Evolutionary conservation across 2,888 invertebrate species (phyloP).

Genomic region (Liodrosophila aerea): DNA sequence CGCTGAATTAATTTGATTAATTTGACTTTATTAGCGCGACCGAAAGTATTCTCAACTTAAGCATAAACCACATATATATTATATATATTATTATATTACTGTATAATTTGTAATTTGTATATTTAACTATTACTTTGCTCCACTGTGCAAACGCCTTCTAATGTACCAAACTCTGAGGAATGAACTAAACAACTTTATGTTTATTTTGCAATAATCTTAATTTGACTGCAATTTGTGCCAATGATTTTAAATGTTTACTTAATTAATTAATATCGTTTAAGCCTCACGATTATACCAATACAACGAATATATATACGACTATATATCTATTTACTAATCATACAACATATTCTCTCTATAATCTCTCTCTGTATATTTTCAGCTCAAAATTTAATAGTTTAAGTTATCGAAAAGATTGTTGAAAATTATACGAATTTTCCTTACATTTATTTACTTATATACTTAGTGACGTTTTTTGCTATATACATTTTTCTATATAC

Average conservation of each 20-base stretch:
- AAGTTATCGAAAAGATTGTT: slow-evolving; percentile 37
- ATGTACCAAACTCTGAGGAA: slow-evolving; percentile 12
- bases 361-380: slow-evolving; percentile 79
- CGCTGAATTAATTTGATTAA: too few relatives aligned
- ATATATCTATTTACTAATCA: slow-evolving; percentile 56
- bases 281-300: slow-evolving; percentile 40
- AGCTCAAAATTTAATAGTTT: slow-evolving; percentile 77
- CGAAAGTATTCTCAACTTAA: too few relatives aligned
- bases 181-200: slow-evolving; percentile 23
- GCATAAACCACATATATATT: too few relatives aligned
- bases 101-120: too few relatives aligned
- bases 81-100: too few relatives aligned
- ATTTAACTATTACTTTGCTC: too few relatives aligned
- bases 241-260: slow-evolving; percentile 66
- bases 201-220: slow-evolving; percentile 48
- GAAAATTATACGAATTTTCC: slow-evolving; percentile 27
- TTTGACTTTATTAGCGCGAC: too few relatives aligned
- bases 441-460: slow-evolving; percentile 38
- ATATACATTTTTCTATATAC: slow-evolving; percentile 31
- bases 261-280: slow-evolving; percentile 51
- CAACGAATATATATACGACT: slow-evolving; percentile 24
- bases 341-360: slow-evolving; percentile 43
- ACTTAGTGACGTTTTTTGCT: slow-evolving; percentile 33
- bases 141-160: neutral
- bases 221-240: slow-evolving; percentile 82